These are phyloP conservation scores for Halichoeres trimaculatus DNA, from an alignment of 2,113 vertebrate species.

Conservation along the genomic window DNA sequence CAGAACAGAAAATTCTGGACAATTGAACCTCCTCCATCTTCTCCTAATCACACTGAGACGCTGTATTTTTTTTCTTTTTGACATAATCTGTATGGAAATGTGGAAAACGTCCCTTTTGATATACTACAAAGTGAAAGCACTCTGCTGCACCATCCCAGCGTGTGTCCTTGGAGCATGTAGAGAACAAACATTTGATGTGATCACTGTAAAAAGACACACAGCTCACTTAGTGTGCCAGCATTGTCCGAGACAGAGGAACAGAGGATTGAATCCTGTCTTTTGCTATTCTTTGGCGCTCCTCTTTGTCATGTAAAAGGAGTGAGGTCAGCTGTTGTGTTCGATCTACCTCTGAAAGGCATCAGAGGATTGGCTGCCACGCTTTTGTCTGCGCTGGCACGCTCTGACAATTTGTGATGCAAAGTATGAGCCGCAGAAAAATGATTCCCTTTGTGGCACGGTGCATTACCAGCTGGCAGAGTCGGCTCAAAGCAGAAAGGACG, in stretches of 20 bases:
- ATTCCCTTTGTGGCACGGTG: constrained; percentile 36
- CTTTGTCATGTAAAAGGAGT: constrained; percentile 5
- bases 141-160: neutral
- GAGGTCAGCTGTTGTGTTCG: constrained; percentile 14
- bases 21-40: neutral
- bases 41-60: neutral
- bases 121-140: neutral
- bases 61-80: neutral
- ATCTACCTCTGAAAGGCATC: constrained; percentile 39
- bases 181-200: constrained; percentile 7
- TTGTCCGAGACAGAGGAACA: neutral
- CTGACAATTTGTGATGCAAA: constrained; percentile 44
- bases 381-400: constrained; percentile 21
- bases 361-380: constrained; percentile 23
- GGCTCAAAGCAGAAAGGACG: constrained; percentile 21
- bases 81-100: constrained; percentile 11
- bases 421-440: constrained; percentile 27
- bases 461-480: constrained; percentile 52
- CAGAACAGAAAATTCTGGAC: neutral
- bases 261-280: neutral
- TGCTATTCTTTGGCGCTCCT: neutral
- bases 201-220: neutral
- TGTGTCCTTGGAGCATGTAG: neutral
- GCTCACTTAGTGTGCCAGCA: neutral
- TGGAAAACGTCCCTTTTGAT: neutral